Evolutionary conservation across 2,888 invertebrate species (phyloP).

Genomic region (Hecatera dysodea): DNA sequence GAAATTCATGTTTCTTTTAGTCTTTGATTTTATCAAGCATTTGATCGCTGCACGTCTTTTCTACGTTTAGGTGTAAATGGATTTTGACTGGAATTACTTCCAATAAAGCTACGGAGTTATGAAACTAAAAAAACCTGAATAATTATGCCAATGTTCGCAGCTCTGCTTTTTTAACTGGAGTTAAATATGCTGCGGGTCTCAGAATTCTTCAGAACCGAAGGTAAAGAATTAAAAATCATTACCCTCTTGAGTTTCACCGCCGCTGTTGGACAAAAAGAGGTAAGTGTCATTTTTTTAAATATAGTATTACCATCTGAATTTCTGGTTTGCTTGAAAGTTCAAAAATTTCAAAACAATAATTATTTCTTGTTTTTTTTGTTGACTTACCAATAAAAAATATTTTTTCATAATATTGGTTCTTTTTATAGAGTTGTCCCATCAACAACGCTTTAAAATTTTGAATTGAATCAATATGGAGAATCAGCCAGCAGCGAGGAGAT

Average conservation of each 20-base stretch:
- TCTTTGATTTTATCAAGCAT: not conserved
- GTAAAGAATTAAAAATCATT: not conserved
- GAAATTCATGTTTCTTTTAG: conserved; percentile 19
- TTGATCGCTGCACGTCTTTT: not conserved
- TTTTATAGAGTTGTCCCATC: conserved; percentile 38
- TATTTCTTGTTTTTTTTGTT: conserved; percentile 11
- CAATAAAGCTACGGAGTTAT: not conserved
- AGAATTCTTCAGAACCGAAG: not conserved
- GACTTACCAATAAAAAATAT: not conserved
- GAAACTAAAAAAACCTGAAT: not conserved
- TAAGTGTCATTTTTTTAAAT: conserved; percentile 32
- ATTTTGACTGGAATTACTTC: not conserved
- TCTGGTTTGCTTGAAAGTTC: not conserved
- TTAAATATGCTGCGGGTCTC: not conserved
- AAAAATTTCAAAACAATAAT: not conserved
- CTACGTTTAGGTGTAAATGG: not conserved
- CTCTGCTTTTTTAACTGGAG: not conserved
- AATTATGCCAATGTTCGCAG: not conserved
- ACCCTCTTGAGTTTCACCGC: not conserved
- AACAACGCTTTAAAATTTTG: conserved; percentile 21
- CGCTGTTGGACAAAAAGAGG: conserved; percentile 22
- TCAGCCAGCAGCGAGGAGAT: not conserved
- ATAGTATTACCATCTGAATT: not conserved
- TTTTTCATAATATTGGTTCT: conserved; percentile 33
- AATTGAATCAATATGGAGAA: conserved; percentile 14